Conservation (phyloP, 2,797 vertebrate genomes). For the Eulemur mongoz region DNA sequence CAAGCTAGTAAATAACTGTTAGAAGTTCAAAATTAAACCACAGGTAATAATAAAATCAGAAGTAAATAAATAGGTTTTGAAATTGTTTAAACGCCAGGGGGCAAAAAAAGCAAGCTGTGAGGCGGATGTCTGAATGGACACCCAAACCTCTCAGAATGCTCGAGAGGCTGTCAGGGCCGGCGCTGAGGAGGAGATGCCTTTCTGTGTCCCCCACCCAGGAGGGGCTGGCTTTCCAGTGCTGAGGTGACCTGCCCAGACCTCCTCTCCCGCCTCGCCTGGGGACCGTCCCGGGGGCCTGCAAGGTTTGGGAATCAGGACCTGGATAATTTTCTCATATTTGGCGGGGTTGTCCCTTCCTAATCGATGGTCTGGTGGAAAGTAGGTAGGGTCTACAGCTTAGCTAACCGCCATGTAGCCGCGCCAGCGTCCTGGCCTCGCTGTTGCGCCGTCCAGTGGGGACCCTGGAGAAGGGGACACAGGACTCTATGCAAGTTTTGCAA, state of each 20-base stretch:
- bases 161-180: rapidly evolving
- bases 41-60: background rate
- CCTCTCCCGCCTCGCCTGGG: background rate
- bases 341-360: background rate
- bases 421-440: background rate
- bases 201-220: rapidly evolving
- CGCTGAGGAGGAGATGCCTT: rapidly evolving
- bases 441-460: too few species aligned
- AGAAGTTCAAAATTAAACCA: background rate
- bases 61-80: background rate
- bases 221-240: background rate
- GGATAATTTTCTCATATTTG: background rate
- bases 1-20: background rate
- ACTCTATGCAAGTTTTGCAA: background rate
- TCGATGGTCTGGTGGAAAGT: background rate
- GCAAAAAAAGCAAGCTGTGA: background rate
- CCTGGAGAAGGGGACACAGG: background rate
- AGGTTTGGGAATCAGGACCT: background rate
- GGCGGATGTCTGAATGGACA: too few species aligned
- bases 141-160: background rate
- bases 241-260: background rate
- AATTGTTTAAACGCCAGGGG: background rate
- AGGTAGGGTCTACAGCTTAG: rapidly evolving
- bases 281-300: background rate
- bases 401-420: rapidly evolving